Conservation (phyloP, 2,888 invertebrate genomes). For the Folsomia candida region DNA sequence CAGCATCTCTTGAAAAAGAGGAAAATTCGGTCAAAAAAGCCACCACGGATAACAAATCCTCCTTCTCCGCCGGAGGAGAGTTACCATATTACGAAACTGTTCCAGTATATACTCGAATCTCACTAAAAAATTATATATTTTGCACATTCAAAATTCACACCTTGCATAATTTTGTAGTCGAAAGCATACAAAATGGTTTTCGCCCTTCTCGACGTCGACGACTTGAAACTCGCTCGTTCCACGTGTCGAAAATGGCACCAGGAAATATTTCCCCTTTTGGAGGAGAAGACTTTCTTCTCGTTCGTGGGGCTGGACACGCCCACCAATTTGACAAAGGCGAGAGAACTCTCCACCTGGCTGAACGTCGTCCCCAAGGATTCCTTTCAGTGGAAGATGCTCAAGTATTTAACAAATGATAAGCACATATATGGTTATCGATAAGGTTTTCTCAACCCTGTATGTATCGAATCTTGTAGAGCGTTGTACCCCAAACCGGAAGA, state of each 20-base stretch:
- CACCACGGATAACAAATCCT: neutral
- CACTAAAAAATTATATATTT: neutral
- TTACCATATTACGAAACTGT: conserved; percentile 6
- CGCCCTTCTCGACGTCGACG: neutral
- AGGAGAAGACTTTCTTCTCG: neutral
- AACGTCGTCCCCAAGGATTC: conserved; percentile 1
- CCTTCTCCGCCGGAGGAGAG: neutral
- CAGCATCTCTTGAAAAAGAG: neutral
- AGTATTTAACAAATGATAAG: conserved; percentile 1
- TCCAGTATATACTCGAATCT: neutral
- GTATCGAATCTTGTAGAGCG: no score
- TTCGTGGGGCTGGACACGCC: neutral
- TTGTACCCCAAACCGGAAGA: conserved; percentile 6
- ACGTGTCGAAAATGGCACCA: conserved; percentile 2
- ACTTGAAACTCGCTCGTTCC: neutral
- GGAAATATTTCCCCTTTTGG: neutral
- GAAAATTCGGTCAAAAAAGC: neutral
- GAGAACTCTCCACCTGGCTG: neutral
- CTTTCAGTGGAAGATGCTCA: conserved; percentile 15
- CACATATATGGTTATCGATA: neutral
- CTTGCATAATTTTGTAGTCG: neutral
- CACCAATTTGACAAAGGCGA: neutral
- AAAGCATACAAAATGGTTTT: conserved; percentile 8
- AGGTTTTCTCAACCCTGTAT: no score
- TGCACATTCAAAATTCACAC: neutral